phyloP scores from a whole-genome alignment of 2,113 vertebrate genomes.

The Argyrosomus japonicus region DNA sequence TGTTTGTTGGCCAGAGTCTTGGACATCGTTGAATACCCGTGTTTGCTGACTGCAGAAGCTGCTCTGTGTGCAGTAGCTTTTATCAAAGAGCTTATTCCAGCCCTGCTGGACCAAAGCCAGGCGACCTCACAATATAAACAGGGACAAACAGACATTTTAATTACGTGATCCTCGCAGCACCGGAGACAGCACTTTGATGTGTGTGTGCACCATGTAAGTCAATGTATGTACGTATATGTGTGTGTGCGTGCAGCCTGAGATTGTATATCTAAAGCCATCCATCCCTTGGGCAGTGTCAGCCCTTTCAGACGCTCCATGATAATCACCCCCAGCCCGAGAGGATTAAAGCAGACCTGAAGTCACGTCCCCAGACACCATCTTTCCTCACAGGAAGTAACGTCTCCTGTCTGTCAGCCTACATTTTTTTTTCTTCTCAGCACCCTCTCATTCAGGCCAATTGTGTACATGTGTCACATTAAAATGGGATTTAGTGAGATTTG shows the following conservation, averaged over 20 bases:
- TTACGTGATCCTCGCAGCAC: conserved; percentile 57
- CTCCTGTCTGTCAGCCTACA: conserved; percentile 12
- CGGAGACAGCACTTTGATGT: conserved; percentile 5
- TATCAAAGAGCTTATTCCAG: conserved; percentile 47
- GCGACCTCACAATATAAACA: conserved; percentile 59
- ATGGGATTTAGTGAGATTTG: conserved; percentile 40
- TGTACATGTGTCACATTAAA: conserved; percentile 51
- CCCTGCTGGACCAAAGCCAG: conserved; percentile 39
- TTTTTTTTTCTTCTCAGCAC: background rate
- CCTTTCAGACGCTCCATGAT: conserved; percentile 57
- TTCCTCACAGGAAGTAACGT: conserved; percentile 64
- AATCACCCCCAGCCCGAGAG: conserved; percentile 58
- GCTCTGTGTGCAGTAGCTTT: conserved; percentile 27
- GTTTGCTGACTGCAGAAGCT: background rate
- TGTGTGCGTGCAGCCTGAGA: conserved; percentile 6
- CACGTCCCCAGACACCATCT: conserved; percentile 47
- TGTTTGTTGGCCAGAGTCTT: background rate
- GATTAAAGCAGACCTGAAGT: conserved; percentile 60
- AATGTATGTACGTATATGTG: conserved; percentile 5
- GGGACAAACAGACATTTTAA: conserved; percentile 65
- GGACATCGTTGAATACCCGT: conserved; percentile 15
- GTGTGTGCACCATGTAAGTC: background rate
- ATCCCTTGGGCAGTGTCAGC: conserved; percentile 55
- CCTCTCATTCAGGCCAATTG: conserved; percentile 14
- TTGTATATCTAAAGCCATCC: conserved; percentile 33